Conservation (phyloP, 2,888 invertebrate species). For the Gibbula magus region DNA sequence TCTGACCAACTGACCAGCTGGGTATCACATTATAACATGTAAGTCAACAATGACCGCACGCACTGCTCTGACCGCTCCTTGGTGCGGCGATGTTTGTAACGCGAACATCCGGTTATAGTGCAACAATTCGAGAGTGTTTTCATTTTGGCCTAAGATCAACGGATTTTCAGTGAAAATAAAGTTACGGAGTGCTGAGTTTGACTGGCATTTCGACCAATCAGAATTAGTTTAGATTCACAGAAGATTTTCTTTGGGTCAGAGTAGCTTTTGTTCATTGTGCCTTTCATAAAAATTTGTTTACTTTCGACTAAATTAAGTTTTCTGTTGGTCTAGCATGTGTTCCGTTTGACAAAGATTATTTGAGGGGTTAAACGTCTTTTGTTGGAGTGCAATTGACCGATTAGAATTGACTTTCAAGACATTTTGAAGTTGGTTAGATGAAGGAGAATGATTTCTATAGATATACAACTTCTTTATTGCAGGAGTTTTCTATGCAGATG, state of each 20-base stretch:
- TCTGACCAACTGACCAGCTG: not conserved
- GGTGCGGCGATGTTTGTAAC: not conserved
- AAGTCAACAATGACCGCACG: not conserved
- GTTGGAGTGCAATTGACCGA: too few relatives aligned
- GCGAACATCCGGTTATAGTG: slow-evolving; percentile 5
- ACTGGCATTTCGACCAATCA: not conserved
- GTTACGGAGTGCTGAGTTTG: not conserved
- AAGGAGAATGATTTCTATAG: too few relatives aligned
- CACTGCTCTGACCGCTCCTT: not conserved
- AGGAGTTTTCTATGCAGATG: too few relatives aligned
- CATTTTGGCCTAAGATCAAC: not conserved
- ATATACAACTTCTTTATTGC: too few relatives aligned
- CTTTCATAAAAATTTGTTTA: too few relatives aligned
- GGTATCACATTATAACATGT: not conserved
- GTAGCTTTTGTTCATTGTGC: too few relatives aligned
- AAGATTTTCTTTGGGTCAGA: not conserved
- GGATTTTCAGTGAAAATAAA: not conserved
- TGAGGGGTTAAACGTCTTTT: too few relatives aligned
- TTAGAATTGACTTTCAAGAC: too few relatives aligned
- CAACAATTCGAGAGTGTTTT: not conserved
- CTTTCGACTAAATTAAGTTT: too few relatives aligned
- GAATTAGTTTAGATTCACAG: not conserved
- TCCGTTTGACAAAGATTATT: too few relatives aligned
- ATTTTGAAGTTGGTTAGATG: too few relatives aligned
- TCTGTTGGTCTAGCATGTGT: too few relatives aligned